Percentiles rank a stretch among this genome's conserved stretches.
These are phyloP conservation scores for Mycalesis mineus DNA, from an alignment of 2,888 invertebrate species.

Conservation along the genomic window DNA sequence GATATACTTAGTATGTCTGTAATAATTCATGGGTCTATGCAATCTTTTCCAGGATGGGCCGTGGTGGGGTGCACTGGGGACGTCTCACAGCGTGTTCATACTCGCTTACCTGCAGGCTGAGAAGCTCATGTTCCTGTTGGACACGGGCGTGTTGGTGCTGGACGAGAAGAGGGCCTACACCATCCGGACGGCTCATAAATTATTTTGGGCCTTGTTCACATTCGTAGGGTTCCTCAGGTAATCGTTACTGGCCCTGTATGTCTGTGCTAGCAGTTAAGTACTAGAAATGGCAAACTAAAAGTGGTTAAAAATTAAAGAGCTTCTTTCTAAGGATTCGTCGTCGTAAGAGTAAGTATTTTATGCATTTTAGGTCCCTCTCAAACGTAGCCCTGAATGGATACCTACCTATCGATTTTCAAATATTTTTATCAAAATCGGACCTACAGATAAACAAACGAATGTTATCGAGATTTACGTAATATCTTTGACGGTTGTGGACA, in stretches of 20 bases:
- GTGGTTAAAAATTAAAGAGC: too few relatives aligned
- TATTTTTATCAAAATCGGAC: too few relatives aligned
- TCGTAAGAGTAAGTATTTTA: too few relatives aligned
- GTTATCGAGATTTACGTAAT: background rate
- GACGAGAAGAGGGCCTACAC: conserved; percentile 73
- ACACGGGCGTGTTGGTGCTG: conserved; percentile 81
- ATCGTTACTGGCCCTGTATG: background rate
- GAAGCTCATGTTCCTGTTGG: conserved; percentile 89
- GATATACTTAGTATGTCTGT: background rate
- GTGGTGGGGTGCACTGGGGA: conserved; percentile 77
- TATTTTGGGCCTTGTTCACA: conserved; percentile 86
- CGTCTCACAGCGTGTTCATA: conserved; percentile 84
- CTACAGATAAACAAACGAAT: background rate
- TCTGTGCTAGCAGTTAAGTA: too few relatives aligned
- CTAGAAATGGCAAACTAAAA: too few relatives aligned
- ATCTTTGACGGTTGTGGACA: background rate
- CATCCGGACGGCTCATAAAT: conserved; percentile 83
- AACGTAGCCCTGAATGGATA: too few relatives aligned
- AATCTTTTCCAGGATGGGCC: conserved; percentile 52
- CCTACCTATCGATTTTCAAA: too few relatives aligned
- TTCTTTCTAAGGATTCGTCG: too few relatives aligned
- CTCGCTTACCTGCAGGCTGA: conserved; percentile 89
- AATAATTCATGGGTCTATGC: background rate
- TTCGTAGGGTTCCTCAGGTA: conserved; percentile 85
- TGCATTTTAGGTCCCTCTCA: too few relatives aligned